Evolutionary conservation across 2,888 invertebrate species (phyloP).

Genomic region (Argyra leucocephala): DNA sequence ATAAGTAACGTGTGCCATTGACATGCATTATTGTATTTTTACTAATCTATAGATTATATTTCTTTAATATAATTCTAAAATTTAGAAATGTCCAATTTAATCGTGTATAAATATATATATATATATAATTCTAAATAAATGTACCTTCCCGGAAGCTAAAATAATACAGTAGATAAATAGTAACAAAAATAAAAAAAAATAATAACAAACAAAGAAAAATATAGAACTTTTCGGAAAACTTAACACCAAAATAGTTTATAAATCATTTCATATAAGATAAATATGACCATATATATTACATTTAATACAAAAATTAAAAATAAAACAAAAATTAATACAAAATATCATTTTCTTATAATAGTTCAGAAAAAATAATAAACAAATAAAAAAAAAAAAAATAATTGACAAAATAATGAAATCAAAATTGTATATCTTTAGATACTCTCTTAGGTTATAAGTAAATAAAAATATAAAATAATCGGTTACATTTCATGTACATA

Average conservation of each 20-base stretch:
- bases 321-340: neutral
- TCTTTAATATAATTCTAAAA: no score
- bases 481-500: no score
- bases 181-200: neutral
- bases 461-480: no score
- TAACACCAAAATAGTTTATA: constrained; percentile 3
- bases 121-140: neutral
- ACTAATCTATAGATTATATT: no score
- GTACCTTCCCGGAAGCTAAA: neutral
- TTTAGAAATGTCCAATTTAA: no score
- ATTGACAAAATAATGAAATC: constrained; percentile 1
- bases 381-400: neutral
- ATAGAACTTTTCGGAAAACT: neutral
- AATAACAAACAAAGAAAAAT: neutral
- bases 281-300: neutral
- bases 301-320: neutral
- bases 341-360: neutral
- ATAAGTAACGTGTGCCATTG: no score
- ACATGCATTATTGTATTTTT: no score
- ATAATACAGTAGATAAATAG: neutral
- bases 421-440: neutral
- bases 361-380: no score
- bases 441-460: no score
- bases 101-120: no score
- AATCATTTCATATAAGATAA: constrained; percentile 6